Evolutionary conservation across 2,888 invertebrate genomes (phyloP).

Genomic region (Resseliella maxima): DNA sequence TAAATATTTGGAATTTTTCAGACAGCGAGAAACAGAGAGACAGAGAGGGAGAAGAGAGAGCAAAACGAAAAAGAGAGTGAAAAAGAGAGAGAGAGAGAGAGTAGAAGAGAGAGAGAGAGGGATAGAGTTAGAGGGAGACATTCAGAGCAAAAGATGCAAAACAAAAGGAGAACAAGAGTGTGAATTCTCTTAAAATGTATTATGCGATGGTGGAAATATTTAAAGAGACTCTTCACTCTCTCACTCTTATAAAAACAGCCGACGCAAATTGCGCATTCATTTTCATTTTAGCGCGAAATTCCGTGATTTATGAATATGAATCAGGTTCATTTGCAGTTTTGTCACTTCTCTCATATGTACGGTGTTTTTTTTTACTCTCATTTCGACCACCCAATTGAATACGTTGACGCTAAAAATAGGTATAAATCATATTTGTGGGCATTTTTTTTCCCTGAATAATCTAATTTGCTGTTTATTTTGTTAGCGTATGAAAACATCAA

Average conservation of each 20-base stretch:
- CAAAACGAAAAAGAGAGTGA: too few relatives aligned
- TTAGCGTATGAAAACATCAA: neutral
- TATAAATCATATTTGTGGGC: neutral
- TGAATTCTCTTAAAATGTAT: too few relatives aligned
- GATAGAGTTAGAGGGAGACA: too few relatives aligned
- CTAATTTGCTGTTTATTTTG: constrained; percentile 9
- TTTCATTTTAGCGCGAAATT: neutral
- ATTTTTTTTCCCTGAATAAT: neutral
- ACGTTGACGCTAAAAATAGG: constrained; percentile 14
- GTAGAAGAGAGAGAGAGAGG: too few relatives aligned
- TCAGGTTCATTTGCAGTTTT: constrained; percentile 19
- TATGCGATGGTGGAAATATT: neutral
- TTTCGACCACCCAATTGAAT: constrained; percentile 19
- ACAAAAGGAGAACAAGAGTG: too few relatives aligned
- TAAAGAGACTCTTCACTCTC: neutral
- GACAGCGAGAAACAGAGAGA: neutral
- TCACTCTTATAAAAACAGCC: neutral
- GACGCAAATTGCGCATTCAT: constrained; percentile 28
- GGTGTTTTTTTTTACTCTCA: neutral
- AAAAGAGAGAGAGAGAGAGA: too few relatives aligned
- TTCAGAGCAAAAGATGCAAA: too few relatives aligned
- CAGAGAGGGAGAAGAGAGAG: too few relatives aligned
- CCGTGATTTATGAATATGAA: constrained; percentile 6
- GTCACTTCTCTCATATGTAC: neutral
- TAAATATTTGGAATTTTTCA: neutral